Evolutionary conservation across 2,113 vertebrate species (phyloP).

Genomic region (Globicephala melas): DNA sequence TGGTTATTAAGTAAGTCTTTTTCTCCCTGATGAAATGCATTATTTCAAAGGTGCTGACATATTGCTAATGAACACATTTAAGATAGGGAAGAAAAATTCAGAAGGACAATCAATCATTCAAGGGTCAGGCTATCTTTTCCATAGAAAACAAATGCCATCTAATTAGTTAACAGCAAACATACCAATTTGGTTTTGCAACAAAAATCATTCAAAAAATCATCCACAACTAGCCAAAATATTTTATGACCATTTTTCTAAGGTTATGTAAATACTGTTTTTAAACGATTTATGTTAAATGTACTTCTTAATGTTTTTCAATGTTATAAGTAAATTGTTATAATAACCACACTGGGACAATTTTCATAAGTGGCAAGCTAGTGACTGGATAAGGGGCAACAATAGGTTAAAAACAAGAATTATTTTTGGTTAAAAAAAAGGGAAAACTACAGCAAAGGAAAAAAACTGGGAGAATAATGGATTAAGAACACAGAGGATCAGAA

Average conservation of each 20-base stretch:
- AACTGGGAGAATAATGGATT: conserved; percentile 62
- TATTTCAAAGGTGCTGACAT: conserved; percentile 27
- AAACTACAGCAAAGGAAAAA: conserved; percentile 23
- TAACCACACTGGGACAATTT: conserved; percentile 59
- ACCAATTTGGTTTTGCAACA: conserved; percentile 16
- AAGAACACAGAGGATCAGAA: conserved; percentile 56
- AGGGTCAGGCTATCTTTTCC: conserved; percentile 25
- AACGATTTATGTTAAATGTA: neutral
- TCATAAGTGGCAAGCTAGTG: conserved; percentile 66
- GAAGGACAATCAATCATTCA: conserved; percentile 3
- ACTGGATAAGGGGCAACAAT: conserved; percentile 60
- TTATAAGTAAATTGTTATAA: conserved; percentile 70
- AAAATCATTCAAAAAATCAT: conserved; percentile 26
- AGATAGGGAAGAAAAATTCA: conserved; percentile 35
- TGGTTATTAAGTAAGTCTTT: conserved; percentile 19
- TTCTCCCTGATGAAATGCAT: neutral
- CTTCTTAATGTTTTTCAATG: conserved; percentile 55
- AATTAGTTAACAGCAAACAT: conserved; percentile 48
- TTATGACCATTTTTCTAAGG: conserved; percentile 45
- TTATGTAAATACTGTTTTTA: conserved; percentile 16
- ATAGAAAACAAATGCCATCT: neutral
- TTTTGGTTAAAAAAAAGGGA: conserved; percentile 69
- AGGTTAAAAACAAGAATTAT: conserved; percentile 69
- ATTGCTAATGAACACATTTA: conserved; percentile 28
- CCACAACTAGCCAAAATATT: conserved; percentile 44